These are phyloP conservation scores for Nycticorax nycticorax DNA, from an alignment of 2,113 vertebrate species.

Conservation along the genomic window DNA sequence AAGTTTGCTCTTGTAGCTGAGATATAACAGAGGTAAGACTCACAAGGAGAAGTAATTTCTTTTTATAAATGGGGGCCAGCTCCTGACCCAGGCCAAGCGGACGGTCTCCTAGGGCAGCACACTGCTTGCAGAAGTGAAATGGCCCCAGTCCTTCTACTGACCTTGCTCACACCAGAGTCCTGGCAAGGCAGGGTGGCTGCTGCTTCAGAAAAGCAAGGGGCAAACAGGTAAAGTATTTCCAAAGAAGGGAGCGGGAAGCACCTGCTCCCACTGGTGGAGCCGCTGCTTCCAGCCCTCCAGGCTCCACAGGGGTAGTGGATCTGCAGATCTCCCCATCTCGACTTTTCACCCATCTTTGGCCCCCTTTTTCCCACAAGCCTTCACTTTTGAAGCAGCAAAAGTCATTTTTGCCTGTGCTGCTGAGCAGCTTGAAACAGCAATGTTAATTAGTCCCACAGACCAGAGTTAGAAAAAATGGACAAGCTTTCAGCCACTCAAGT, in stretches of 20 bases:
- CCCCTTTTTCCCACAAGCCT: neutral
- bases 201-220: neutral
- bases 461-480: conserved; percentile 15
- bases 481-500: conserved; percentile 22
- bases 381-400: conserved; percentile 7
- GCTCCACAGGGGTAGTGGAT: neutral
- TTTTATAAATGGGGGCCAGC: neutral
- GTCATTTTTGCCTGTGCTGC: neutral
- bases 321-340: neutral
- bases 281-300: neutral
- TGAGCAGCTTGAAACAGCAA: conserved; percentile 11
- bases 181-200: neutral
- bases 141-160: fast-evolving
- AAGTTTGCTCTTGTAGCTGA: neutral
- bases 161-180: neutral
- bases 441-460: conserved; percentile 44
- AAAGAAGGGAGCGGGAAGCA: neutral
- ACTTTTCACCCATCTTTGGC: neutral
- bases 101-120: neutral
- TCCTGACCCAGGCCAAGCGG: neutral
- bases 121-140: neutral
- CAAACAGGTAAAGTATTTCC: neutral
- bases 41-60: neutral
- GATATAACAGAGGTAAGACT: neutral
- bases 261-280: neutral